phyloP scores from a whole-genome alignment of 2,113 vertebrate genomes.

The Proterorhinus semilunaris region DNA sequence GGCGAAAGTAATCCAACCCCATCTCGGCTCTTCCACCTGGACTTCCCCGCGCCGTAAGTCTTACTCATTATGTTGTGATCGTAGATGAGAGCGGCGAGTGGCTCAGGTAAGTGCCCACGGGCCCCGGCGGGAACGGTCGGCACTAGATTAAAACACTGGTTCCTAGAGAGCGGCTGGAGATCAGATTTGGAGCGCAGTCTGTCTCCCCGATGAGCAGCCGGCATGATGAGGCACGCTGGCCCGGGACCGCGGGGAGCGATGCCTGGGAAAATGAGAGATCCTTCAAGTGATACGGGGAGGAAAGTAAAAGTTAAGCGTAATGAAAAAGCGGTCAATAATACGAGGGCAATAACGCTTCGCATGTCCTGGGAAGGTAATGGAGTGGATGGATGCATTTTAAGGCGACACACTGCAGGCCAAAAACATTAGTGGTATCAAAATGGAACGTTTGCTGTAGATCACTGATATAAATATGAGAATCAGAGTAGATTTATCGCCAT shows the following conservation, averaged over 20 bases:
- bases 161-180: slow-evolving; percentile 38
- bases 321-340: not conserved
- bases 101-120: slow-evolving; percentile 57
- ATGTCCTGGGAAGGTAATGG: not conserved
- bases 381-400: no score
- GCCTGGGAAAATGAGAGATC: slow-evolving; percentile 48
- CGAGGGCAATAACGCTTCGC: no score
- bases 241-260: slow-evolving; percentile 25
- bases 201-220: slow-evolving; percentile 48
- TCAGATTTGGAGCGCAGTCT: slow-evolving; percentile 57
- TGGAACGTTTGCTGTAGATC: no score
- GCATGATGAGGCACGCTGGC: slow-evolving; percentile 48
- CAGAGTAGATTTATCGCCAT: no score
- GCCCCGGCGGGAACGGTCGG: slow-evolving; percentile 39
- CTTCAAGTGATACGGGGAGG: not conserved
- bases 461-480: no score
- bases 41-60: slow-evolving; percentile 12
- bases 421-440: no score
- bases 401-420: no score
- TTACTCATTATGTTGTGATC: slow-evolving; percentile 66
- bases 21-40: not conserved
- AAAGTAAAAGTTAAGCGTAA: not conserved
- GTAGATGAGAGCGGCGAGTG: slow-evolving; percentile 59
- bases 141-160: slow-evolving; percentile 54
- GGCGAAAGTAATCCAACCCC: slow-evolving; percentile 56